Evolutionary conservation across 2,888 invertebrate genomes (phyloP).

Genomic region (Plusia festucae): DNA sequence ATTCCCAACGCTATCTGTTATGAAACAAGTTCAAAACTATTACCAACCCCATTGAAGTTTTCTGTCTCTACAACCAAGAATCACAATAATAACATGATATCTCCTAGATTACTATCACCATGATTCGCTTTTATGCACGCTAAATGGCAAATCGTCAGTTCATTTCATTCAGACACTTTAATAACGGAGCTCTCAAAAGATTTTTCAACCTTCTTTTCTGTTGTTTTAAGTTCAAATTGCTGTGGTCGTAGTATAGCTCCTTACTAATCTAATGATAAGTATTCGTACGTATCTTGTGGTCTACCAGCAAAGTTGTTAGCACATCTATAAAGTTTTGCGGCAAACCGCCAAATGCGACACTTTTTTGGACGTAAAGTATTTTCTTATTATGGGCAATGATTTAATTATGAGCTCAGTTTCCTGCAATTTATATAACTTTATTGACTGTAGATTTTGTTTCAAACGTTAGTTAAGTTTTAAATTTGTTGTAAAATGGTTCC

Average conservation of each 20-base stretch:
- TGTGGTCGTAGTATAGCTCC: conserved; percentile 30
- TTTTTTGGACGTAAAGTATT: conserved; percentile 51
- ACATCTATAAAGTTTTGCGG: conserved; percentile 63
- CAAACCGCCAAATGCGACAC: conserved; percentile 62
- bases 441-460: conserved; percentile 31
- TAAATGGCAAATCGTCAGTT: conserved; percentile 86
- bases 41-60: conserved; percentile 28
- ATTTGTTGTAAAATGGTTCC: conserved; percentile 35
- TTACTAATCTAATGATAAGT: conserved; percentile 51
- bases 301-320: conserved; percentile 61
- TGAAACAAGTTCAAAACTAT: background rate
- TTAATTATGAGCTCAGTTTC: conserved; percentile 41
- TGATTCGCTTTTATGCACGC: conserved; percentile 80
- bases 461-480: conserved; percentile 29
- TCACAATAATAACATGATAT: conserved; percentile 81
- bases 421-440: conserved; percentile 35
- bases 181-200: conserved; percentile 33
- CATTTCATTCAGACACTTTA: conserved; percentile 76
- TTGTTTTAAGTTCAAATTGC: conserved; percentile 60
- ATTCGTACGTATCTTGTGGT: conserved; percentile 61
- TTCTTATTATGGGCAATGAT: conserved; percentile 46
- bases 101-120: conserved; percentile 80
- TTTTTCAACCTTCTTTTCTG: conserved; percentile 61
- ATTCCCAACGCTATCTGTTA: conserved; percentile 30
- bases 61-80: conserved; percentile 72